Conservation (phyloP, 2,888 invertebrate genomes). For the Harmothoe impar region DNA sequence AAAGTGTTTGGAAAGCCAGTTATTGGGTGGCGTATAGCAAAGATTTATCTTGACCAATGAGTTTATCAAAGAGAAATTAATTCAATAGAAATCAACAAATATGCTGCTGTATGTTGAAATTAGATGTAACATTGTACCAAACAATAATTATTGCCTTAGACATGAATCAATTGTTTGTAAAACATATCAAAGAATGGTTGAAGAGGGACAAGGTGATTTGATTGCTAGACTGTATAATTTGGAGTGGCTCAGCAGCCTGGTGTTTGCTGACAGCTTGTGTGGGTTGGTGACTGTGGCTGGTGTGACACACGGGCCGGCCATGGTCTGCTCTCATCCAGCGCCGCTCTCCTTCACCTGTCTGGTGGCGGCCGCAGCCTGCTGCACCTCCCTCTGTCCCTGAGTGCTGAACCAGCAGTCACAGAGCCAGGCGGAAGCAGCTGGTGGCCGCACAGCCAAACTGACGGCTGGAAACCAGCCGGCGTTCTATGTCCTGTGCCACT, state of each 20-base stretch:
- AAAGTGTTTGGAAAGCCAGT: not conserved
- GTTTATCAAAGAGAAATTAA: no score
- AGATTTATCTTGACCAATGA: not conserved
- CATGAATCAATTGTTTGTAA: not conserved
- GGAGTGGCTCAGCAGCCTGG: not conserved
- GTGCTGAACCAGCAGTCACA: no score
- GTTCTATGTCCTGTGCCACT: not conserved
- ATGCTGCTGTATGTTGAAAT: constrained; percentile 19
- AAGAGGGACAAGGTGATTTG: not conserved
- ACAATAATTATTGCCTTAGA: constrained; percentile 1
- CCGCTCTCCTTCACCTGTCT: no score
- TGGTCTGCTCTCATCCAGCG: no score
- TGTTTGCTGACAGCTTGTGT: not conserved
- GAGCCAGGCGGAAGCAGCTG: no score
- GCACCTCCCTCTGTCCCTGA: no score
- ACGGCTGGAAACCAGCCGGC: not conserved
- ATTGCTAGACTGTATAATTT: not conserved
- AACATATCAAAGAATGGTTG: not conserved
- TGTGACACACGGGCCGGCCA: no score
- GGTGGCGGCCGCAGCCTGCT: no score
- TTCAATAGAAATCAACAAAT: not conserved
- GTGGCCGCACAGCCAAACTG: not conserved
- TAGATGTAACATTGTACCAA: not conserved
- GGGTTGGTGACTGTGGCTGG: no score
- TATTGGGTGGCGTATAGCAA: not conserved